These are phyloP conservation scores for Atta colombica DNA, from an alignment of 1,140 invertebrate genomes.

Conservation along the genomic window DNA sequence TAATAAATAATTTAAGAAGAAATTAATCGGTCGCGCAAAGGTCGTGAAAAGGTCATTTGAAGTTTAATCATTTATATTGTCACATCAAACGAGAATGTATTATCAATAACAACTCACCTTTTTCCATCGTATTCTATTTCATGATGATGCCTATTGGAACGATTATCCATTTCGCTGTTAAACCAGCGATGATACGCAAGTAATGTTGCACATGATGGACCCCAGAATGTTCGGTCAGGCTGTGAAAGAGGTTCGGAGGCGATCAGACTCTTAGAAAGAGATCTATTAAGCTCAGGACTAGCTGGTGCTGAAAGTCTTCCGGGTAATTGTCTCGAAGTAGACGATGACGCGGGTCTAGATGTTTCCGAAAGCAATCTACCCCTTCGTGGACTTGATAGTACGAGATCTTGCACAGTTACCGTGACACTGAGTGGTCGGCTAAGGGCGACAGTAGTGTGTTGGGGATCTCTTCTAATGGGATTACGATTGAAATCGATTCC, in stretches of 20 bases:
- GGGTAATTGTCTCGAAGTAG: slow-evolving; percentile 54
- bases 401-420: slow-evolving; percentile 80
- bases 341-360: slow-evolving; percentile 74
- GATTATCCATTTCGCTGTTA: slow-evolving; percentile 80
- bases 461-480: slow-evolving; percentile 82
- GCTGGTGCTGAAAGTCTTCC: slow-evolving; percentile 83
- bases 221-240: slow-evolving; percentile 84
- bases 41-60: neutral
- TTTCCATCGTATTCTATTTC: slow-evolving; percentile 83
- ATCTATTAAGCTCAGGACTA: slow-evolving; percentile 84
- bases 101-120: slow-evolving; percentile 75
- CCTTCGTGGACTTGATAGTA: slow-evolving; percentile 76
- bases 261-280: slow-evolving; percentile 80
- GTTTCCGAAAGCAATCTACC: slow-evolving; percentile 83
- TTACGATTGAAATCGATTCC: slow-evolving; percentile 84
- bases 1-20: slow-evolving; percentile 6
- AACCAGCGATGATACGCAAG: slow-evolving; percentile 85
- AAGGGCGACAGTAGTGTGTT: slow-evolving; percentile 83
- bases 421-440: slow-evolving; percentile 84
- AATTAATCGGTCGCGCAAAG: neutral
- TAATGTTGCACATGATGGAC: slow-evolving; percentile 82
- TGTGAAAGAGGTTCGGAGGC: slow-evolving; percentile 65
- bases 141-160: slow-evolving; percentile 65
- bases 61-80: neutral
- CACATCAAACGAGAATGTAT: neutral